Base-by-base conservation (phyloP, 2,888 invertebrate genomes). In the Tuberolachnus salignus region DNA sequence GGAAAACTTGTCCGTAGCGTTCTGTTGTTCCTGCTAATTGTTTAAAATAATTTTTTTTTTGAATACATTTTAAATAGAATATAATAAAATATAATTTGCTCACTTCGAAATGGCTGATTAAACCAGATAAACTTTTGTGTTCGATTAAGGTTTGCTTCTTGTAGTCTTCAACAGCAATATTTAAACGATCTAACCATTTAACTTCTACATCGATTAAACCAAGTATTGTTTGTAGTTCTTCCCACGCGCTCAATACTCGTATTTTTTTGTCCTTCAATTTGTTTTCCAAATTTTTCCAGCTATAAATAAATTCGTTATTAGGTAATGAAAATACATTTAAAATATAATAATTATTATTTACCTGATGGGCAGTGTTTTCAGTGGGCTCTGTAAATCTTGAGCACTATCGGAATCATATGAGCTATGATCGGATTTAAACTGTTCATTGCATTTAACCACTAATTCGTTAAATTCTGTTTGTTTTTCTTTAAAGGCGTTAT, bases 1-100 rank as follows among this genome's bases (percentile, higher is more conserved):
- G 3, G 49, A 61, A 34, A 57, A 57, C 13, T 59, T 51, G n/a
- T 78, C 78, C 3, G 69, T 69, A 42, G 55, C 67, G n/a, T 49
- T 78, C 51, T 61, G 69, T 49, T 67, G 67, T 78, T 78, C 78
- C 10, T 69, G 67, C 69, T 78, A 34, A 51, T 67, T 57, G 46
- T 4, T 3, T 21, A 51, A 67, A 46, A 75, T 49, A 46, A 57
- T 46, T n/a, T n/a, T n/a, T n/a, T n/a, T n/a, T n/a, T 42, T 11
- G 26, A 53, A 3, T 55, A 44, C 44, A 34, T 44, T 23, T 57
- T 57, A 44, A 57, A 44, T 13, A 23, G 44, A 13, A 13, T 10
- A 6, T 16, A 1, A n/a, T 34, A 34, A 4, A 34, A 34, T 69
- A 1, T 61, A 10, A 44, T 49, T 13, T n/a, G 61, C 59, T 69